phyloP scores from a whole-genome alignment of 2,113 vertebrate genomes.

The Bombycilla garrulus region DNA sequence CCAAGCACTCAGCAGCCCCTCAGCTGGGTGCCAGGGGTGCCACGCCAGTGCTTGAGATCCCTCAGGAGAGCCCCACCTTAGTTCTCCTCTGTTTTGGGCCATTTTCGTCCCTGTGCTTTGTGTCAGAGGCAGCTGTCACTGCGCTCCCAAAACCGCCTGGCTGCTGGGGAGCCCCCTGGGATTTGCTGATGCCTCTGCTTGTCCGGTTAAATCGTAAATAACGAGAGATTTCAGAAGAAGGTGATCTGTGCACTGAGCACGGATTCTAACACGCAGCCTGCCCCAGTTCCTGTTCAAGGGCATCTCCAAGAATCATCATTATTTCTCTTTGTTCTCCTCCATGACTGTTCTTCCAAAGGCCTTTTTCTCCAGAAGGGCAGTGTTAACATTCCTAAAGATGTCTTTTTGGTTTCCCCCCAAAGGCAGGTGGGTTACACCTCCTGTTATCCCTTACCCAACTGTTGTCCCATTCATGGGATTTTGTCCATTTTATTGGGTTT shows the following conservation, averaged over 20 bases:
- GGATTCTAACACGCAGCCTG: not conserved
- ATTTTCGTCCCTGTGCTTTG: not conserved
- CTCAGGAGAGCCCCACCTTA: not conserved
- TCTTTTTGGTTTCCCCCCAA: not conserved
- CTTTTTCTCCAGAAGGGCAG: not conserved
- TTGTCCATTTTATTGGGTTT: not conserved
- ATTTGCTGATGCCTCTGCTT: not conserved
- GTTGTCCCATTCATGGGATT: accelerated
- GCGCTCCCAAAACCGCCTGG: not conserved
- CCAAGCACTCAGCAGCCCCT: not conserved
- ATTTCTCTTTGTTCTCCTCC: not conserved
- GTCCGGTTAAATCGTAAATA: not conserved
- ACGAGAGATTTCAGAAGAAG: not conserved
- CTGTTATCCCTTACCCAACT: no score
- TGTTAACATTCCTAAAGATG: not conserved
- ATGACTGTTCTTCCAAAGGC: not conserved
- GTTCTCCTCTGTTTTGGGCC: not conserved
- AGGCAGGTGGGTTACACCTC: not conserved
- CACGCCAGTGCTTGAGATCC: accelerated
- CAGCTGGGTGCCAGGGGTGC: not conserved
- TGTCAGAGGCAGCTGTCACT: not conserved
- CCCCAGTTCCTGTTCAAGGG: not conserved
- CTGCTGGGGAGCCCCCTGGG: not conserved
- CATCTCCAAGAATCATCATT: not conserved
- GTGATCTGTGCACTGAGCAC: not conserved